phyloP scores from a whole-genome alignment of 2,113 vertebrate genomes.

The Nycticryphes semicollaris region DNA sequence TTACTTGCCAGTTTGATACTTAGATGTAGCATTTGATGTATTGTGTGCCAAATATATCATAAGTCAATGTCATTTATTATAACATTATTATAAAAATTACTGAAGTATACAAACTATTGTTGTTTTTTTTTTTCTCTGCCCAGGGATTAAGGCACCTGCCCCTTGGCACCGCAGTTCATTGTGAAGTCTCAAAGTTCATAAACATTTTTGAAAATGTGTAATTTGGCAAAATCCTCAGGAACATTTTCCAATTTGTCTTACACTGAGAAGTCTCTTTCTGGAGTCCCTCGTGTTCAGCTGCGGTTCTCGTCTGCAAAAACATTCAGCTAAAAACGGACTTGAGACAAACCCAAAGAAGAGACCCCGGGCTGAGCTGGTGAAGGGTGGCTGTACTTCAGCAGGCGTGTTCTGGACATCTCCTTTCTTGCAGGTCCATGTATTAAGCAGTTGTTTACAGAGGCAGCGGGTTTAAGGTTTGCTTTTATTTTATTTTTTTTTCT shows the following conservation, averaged over 20 bases:
- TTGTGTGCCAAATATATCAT: neutral
- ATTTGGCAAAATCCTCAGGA: neutral
- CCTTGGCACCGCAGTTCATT: neutral
- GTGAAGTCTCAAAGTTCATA: neutral
- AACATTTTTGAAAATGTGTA: neutral
- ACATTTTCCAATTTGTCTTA: neutral
- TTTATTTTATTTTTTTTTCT: neutral
- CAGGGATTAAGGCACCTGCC: conserved; percentile 3
- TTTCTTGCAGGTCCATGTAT: neutral
- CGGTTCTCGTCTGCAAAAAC: neutral
- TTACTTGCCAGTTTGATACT: neutral
- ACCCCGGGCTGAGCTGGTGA: neutral
- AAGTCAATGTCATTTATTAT: neutral
- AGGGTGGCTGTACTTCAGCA: neutral
- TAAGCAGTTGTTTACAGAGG: neutral
- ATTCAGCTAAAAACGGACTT: neutral
- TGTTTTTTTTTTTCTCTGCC: neutral
- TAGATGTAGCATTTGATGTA: fast-evolving
- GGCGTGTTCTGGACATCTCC: neutral
- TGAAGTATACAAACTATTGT: too few species aligned
- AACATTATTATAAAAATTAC: neutral
- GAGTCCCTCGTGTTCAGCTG: neutral
- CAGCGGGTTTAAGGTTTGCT: neutral
- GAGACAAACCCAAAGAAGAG: neutral
- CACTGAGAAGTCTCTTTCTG: neutral